Percentiles rank a stretch among this genome's conserved stretches.
Evolutionary conservation across 2,888 invertebrate genomes (phyloP).

Genomic region (Brachylomia viminalis): DNA sequence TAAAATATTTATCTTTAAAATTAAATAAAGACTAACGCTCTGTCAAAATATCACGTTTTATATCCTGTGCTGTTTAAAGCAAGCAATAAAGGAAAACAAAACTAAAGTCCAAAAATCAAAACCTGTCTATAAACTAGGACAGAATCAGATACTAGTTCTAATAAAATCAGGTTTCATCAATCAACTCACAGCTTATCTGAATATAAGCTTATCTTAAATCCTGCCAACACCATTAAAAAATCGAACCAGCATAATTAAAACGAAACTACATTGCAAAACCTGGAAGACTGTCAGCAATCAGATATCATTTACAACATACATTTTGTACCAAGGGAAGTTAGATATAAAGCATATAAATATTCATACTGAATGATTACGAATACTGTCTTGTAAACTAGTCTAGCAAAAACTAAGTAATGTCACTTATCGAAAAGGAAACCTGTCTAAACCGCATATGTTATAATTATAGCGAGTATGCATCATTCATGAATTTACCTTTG

Average conservation of each 20-base stretch:
- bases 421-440: constrained; percentile 59
- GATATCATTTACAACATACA: constrained; percentile 47
- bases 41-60: neutral
- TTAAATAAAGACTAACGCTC: neutral
- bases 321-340: constrained; percentile 46
- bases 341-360: constrained; percentile 57
- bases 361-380: constrained; percentile 55
- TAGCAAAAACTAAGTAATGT: constrained; percentile 57
- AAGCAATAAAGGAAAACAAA: neutral
- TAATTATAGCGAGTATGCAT: constrained; percentile 57
- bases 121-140: constrained; percentile 37
- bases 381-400: constrained; percentile 45
- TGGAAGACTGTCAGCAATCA: constrained; percentile 7
- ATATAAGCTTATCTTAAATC: constrained; percentile 43
- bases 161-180: constrained; percentile 47
- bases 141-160: constrained; percentile 7
- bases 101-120: neutral
- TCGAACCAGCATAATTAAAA: constrained; percentile 17
- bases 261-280: constrained; percentile 24
- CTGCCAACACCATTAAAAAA: constrained; percentile 38
- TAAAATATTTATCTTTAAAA: neutral
- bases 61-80: neutral
- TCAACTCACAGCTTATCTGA: constrained; percentile 43
- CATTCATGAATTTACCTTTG: constrained; percentile 61
- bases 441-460: constrained; percentile 39